Conservation (phyloP, 2,888 invertebrate genomes). For the Scaptomyza parva region DNA sequence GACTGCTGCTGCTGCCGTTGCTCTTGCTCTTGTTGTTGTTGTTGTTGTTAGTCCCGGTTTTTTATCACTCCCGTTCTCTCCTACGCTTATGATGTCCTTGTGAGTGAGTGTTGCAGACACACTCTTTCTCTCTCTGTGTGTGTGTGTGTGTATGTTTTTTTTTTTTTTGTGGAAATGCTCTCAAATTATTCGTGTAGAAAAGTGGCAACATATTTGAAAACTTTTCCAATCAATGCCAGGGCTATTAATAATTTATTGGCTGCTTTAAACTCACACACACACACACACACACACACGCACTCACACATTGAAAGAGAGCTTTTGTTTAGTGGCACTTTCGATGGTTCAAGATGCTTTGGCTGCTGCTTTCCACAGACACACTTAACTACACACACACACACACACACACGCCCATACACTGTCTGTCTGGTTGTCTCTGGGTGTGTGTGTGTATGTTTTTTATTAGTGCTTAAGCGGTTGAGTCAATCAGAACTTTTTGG, state of each 20-base stretch:
- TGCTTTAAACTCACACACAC: slow-evolving; percentile 65
- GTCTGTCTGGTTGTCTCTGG: not conserved
- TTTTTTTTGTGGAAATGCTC: slow-evolving; percentile 60
- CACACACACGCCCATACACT: not conserved
- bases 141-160: slow-evolving; percentile 34
- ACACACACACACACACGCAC: slow-evolving; percentile 41
- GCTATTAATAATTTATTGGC: slow-evolving; percentile 81
- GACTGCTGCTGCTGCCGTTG: slow-evolving; percentile 16
- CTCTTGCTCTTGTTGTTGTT: too few species aligned
- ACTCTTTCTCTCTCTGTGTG: slow-evolving; percentile 14
- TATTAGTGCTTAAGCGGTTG: slow-evolving; percentile 54
- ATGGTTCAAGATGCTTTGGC: slow-evolving; percentile 15
- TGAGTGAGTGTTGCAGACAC: slow-evolving; percentile 2
- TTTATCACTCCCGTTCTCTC: not conserved
- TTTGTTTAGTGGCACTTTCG: slow-evolving; percentile 36
- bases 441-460: slow-evolving; percentile 27
- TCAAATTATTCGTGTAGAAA: slow-evolving; percentile 79
- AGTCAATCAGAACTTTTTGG: slow-evolving; percentile 70
- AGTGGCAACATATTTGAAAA: slow-evolving; percentile 82
- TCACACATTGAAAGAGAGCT: slow-evolving; percentile 32
- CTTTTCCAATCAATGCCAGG: slow-evolving; percentile 79
- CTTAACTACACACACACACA: not conserved
- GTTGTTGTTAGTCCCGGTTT: not conserved
- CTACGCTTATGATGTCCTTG: slow-evolving; percentile 35
- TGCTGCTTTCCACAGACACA: slow-evolving; percentile 5